Evolutionary conservation across 1,140 invertebrate species (phyloP), one percentile per base, ranked within the genome.

Genomic region (Drosophila asahinai): DNA sequence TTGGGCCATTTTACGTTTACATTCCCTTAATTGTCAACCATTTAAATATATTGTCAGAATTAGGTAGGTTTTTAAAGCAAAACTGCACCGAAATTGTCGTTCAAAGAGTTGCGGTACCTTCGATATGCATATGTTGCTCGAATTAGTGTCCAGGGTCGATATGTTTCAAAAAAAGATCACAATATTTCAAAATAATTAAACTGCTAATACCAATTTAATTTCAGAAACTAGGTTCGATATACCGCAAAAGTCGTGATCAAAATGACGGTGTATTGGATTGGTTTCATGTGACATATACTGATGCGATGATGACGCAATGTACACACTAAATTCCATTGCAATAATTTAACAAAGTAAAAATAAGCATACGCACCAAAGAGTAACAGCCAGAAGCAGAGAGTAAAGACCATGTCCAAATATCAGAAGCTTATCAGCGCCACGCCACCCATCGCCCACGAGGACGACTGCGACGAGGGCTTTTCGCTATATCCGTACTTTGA

Each of bases 321-420:
- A 43, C 45, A 27, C 63, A n/a, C 40, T 87, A 80, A 82, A 79
- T 78, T 70, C 47, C 71, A 78, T 42, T 63, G 49, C 66, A 19
- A 36, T 30, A 75, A 42, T 36, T 59, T 49, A 63, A 49, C 42
- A 47, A 48, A 42, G 38, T 27, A 3, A n/a, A 48, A 25, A 63
- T 30, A 22, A 33, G n/a, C 64, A 63, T 14, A 22, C 52, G 19
- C 75, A 3, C 51, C 57, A 55, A 15, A 71, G 38, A 62, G 33
- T 66, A 43, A 45, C 40, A 77, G 30, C 43, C 15, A 52, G n/a
- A 65, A 47, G 59, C 17, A 48, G 19, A 49, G 11, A 17, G 27
- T 40, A 62, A 49, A 51, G 17, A 64, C 43, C 72, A 90, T 90
- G 86, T 80, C 86, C 63, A 90, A 86, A 77, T 90, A 90, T 90